Conservation (phyloP, 2,888 invertebrate species). For the Lordiphosa andalusiaca region DNA sequence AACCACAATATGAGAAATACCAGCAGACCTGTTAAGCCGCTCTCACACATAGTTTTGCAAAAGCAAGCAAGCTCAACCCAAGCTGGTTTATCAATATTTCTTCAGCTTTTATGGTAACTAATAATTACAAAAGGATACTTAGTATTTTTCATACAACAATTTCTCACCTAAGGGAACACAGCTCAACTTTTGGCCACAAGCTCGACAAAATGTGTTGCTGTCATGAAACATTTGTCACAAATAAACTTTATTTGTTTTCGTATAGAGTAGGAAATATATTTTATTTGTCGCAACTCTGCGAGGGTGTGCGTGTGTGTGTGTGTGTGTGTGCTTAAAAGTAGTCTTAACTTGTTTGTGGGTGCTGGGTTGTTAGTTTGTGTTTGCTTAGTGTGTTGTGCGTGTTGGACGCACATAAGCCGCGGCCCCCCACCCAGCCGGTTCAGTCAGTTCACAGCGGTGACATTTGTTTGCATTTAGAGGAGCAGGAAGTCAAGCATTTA, state of each 20-base stretch:
- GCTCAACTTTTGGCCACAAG: slow-evolving; percentile 16
- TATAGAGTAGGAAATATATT: slow-evolving; percentile 39
- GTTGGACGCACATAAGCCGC: slow-evolving; percentile 56
- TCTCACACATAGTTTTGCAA: slow-evolving; percentile 15
- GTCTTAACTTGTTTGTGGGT: slow-evolving; percentile 49
- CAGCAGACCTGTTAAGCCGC: slow-evolving; percentile 17
- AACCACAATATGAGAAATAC: slow-evolving; percentile 1
- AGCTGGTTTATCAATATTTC: slow-evolving; percentile 51
- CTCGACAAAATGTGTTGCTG: slow-evolving; percentile 55
- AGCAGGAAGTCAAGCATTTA: slow-evolving; percentile 61
- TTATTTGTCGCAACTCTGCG: slow-evolving; percentile 34
- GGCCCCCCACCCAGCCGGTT: slow-evolving; percentile 4
- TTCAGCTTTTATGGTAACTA: slow-evolving; percentile 16
- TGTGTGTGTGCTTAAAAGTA: slow-evolving; percentile 52
- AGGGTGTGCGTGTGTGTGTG: slow-evolving; percentile 6
- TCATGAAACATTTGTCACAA: slow-evolving; percentile 74
- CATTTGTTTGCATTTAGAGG: slow-evolving; percentile 60
- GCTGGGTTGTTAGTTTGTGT: slow-evolving; percentile 21
- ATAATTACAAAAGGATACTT: slow-evolving; percentile 65
- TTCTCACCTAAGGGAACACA: slow-evolving; percentile 23
- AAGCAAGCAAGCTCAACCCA: not conserved
- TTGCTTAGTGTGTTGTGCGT: slow-evolving; percentile 42
- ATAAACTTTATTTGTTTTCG: slow-evolving; percentile 72
- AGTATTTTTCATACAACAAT: slow-evolving; percentile 32
- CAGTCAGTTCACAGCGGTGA: slow-evolving; percentile 33